Conservation (phyloP, 2,113 vertebrate genomes). For the Pleuronectes platessa region DNA sequence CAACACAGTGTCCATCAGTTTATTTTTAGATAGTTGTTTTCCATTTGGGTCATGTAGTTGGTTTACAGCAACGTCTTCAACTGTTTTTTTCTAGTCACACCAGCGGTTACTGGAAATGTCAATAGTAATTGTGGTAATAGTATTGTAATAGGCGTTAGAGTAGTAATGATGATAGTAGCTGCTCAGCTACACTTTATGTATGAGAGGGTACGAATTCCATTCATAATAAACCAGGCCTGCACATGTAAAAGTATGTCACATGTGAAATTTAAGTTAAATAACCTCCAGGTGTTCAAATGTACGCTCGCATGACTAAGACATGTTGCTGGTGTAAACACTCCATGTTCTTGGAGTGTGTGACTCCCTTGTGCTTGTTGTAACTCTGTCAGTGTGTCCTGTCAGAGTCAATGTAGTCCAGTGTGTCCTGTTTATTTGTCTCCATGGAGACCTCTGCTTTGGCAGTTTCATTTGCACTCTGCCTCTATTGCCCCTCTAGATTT, state of each 20-base stretch:
- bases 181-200: neutral
- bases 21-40: neutral
- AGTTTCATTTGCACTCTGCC: conserved; percentile 37
- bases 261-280: conserved; percentile 29
- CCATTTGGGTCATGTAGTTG: neutral
- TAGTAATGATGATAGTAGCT: neutral
- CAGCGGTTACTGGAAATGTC: neutral
- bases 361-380: too few species aligned
- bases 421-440: conserved; percentile 15
- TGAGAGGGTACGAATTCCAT: conserved; percentile 27
- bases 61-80: neutral
- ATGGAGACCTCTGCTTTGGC: conserved; percentile 10
- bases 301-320: neutral
- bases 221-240: conserved; percentile 20
- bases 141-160: neutral
- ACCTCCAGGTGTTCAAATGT: conserved; percentile 24
- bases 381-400: too few species aligned
- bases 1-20: too few species aligned
- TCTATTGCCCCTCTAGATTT: conserved; percentile 24
- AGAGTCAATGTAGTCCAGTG: neutral
- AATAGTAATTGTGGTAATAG: too few species aligned
- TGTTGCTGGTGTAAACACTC: neutral
- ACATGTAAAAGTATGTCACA: conserved; percentile 15
- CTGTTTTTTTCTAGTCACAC: neutral
- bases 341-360: neutral